Conservation (phyloP, 2,888 invertebrate species). For the Eumerus sabulonum region DNA sequence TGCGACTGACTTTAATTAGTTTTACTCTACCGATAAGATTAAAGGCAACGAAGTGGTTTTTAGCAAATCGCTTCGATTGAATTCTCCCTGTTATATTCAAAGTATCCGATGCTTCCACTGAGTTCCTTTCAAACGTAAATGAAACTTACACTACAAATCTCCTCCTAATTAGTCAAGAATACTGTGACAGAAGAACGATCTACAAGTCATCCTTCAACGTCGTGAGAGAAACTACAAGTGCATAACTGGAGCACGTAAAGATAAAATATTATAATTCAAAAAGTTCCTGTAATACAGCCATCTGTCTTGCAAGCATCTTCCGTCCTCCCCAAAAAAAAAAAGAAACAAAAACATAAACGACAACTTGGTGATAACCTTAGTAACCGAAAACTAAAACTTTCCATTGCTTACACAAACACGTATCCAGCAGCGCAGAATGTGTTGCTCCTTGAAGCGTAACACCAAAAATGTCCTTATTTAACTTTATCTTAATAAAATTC, state of each 20-base stretch:
- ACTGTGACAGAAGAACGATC: too few species aligned
- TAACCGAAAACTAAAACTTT: constrained; percentile 36
- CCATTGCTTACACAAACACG: constrained; percentile 21
- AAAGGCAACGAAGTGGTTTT: too few species aligned
- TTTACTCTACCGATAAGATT: too few species aligned
- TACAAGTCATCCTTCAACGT: too few species aligned
- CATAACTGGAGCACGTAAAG: background rate
- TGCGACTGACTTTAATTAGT: too few species aligned
- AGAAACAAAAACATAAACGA: constrained; percentile 32
- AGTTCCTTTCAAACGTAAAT: too few species aligned
- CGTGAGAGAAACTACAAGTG: background rate
- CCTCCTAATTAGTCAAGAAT: too few species aligned
- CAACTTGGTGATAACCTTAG: constrained; percentile 31
- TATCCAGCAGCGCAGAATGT: background rate
- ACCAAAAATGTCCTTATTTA: constrained; percentile 47
- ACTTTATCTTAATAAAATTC: constrained; percentile 27
- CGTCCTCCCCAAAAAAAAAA: constrained; percentile 19
- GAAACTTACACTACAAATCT: too few species aligned
- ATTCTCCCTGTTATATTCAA: too few species aligned
- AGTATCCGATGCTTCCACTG: too few species aligned
- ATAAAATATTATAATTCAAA: constrained; percentile 28
- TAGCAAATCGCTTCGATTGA: too few species aligned
- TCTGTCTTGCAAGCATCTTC: constrained; percentile 9
- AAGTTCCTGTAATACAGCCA: constrained; percentile 34
- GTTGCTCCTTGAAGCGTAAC: constrained; percentile 24